Evolutionary conservation across 2,888 invertebrate genomes (phyloP).

Genomic region (Noctua janthina): DNA sequence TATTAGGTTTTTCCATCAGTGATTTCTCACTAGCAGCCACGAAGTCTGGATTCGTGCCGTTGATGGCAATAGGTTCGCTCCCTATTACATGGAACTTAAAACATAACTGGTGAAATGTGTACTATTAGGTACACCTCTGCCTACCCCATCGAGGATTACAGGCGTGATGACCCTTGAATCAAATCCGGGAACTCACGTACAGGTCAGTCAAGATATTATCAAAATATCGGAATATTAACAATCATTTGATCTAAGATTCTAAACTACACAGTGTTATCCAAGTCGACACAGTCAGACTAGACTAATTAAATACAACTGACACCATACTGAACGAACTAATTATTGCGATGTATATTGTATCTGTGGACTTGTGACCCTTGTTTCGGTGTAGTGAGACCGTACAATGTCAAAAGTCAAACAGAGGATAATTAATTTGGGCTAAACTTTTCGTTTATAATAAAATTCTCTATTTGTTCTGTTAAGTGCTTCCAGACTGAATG

Average conservation of each 20-base stretch:
- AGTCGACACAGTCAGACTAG: background rate
- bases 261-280: background rate
- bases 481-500: constrained; percentile 6
- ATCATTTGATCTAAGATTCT: no score
- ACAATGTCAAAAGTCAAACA: constrained; percentile 53
- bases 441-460: constrained; percentile 38
- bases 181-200: background rate
- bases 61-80: no score
- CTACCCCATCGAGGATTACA: no score
- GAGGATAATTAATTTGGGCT: constrained; percentile 46
- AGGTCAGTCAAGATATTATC: background rate
- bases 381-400: constrained; percentile 28
- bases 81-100: no score
- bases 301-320: constrained; percentile 31
- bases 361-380: constrained; percentile 20
- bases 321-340: constrained; percentile 24
- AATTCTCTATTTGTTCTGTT: constrained; percentile 33
- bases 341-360: constrained; percentile 27
- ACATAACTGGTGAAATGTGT: no score
- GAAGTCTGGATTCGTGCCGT: no score
- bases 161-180: background rate
- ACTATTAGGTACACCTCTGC: no score
- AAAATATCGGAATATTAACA: no score
- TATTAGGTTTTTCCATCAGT: no score
- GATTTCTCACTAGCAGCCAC: no score